phyloP scores from a whole-genome alignment of 2,113 vertebrate genomes.

The Pterophyllum scalare region DNA sequence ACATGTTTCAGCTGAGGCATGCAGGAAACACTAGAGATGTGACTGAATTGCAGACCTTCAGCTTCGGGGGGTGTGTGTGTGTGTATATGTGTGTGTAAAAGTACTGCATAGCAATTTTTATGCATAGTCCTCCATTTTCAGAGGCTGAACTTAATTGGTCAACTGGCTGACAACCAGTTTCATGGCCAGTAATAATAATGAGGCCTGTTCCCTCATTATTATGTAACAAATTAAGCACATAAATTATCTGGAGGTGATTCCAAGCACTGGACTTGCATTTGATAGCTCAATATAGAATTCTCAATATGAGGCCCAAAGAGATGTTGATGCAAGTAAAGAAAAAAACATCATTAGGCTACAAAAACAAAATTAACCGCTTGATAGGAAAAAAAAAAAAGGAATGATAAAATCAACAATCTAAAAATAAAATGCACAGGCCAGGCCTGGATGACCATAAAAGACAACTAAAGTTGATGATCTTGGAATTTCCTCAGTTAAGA shows the following conservation, averaged over 20 bases:
- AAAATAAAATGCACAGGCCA: not conserved
- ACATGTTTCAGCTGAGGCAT: not conserved
- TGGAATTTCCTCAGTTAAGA: not conserved
- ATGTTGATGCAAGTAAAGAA: not conserved
- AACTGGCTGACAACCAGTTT: not conserved
- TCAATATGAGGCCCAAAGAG: not conserved
- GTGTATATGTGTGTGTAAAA: not conserved
- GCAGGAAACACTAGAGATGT: not conserved
- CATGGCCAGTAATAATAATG: not conserved
- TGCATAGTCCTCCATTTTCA: not conserved
- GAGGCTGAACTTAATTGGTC: not conserved
- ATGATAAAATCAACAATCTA: fast-evolving
- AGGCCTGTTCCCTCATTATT: not conserved
- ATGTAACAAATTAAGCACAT: not conserved
- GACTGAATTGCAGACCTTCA: not conserved
- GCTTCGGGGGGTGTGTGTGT: no score
- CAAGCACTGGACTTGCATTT: not conserved
- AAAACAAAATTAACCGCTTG: not conserved
- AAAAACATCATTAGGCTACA: not conserved
- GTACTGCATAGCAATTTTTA: not conserved
- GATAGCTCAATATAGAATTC: not conserved
- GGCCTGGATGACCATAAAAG: not conserved
- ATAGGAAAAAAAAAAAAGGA: not conserved
- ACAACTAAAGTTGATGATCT: not conserved
- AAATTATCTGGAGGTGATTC: not conserved